These are phyloP conservation scores for Triplophysa dalaica DNA, from an alignment of 2,113 vertebrate species.

Conservation along the genomic window DNA sequence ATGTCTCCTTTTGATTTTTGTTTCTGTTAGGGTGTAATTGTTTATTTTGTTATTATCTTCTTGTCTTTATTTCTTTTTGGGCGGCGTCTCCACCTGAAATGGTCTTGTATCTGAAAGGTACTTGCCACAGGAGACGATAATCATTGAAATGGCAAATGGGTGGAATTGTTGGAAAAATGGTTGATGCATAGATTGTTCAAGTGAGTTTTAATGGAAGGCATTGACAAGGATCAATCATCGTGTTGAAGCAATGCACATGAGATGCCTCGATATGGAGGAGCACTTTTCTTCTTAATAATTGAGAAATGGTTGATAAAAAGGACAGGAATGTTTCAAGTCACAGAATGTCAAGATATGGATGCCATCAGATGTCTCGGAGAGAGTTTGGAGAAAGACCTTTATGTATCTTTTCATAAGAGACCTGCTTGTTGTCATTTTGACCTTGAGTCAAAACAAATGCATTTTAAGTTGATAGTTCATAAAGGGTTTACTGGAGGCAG, in stretches of 20 bases:
- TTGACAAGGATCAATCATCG: slow-evolving; percentile 77
- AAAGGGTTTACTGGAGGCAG: slow-evolving; percentile 17
- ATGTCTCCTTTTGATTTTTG: slow-evolving; percentile 26
- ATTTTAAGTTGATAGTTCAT: slow-evolving; percentile 35
- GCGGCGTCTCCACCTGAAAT: slow-evolving; percentile 71
- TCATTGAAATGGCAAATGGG: slow-evolving; percentile 66
- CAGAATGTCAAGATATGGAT: slow-evolving; percentile 58
- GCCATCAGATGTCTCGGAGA: slow-evolving; percentile 51
- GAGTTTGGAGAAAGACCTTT: slow-evolving; percentile 50
- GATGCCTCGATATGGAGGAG: slow-evolving; percentile 73
- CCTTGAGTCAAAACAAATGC: slow-evolving; percentile 8
- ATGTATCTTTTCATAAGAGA: not conserved
- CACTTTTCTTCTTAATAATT: slow-evolving; percentile 71
- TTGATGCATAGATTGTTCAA: slow-evolving; percentile 72
- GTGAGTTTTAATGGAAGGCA: slow-evolving; percentile 63
- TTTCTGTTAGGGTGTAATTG: slow-evolving; percentile 50
- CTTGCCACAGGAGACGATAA: slow-evolving; percentile 77
- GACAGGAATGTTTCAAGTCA: slow-evolving; percentile 60
- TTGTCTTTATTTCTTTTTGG: slow-evolving; percentile 48
- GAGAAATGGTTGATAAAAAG: slow-evolving; percentile 47
- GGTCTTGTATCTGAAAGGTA: slow-evolving; percentile 74
- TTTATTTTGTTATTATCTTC: slow-evolving; percentile 49
- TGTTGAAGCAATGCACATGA: slow-evolving; percentile 66
- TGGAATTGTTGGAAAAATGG: slow-evolving; percentile 69
- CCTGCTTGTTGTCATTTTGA: not conserved